Percentiles rank a stretch among this genome's conserved stretches.
Evolutionary conservation across 2,888 invertebrate genomes (phyloP).

Genomic region (Auanema sp.): DNA sequence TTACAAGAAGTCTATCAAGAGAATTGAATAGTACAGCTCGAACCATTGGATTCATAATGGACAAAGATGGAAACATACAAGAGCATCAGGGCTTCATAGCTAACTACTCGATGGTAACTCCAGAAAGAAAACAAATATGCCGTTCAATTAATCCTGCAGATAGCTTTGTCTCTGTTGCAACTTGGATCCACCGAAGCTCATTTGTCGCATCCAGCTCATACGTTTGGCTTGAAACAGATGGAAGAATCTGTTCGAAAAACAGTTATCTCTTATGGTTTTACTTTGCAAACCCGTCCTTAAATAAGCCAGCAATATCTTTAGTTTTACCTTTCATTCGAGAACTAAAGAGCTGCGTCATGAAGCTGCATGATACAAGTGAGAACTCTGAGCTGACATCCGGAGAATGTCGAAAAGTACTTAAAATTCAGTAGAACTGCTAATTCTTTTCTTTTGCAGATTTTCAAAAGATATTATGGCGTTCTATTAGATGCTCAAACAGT

Average conservation of each 20-base stretch:
- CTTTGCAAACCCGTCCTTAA: background rate
- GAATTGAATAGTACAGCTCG: slow-evolving; percentile 35
- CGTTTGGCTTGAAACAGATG: slow-evolving; percentile 17
- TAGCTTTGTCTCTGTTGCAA: slow-evolving; percentile 27
- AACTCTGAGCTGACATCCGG: slow-evolving; percentile 26
- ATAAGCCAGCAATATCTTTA: slow-evolving; percentile 19
- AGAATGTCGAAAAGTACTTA: slow-evolving; percentile 28
- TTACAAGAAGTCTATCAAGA: slow-evolving; percentile 31
- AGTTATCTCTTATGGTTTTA: slow-evolving; percentile 12
- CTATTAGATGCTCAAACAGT: slow-evolving; percentile 36
- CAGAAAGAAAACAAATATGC: no score
- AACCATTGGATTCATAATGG: slow-evolving; percentile 27
- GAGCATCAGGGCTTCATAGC: slow-evolving; percentile 10
- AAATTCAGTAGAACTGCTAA: slow-evolving; percentile 3
- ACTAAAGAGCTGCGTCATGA: slow-evolving; percentile 28
- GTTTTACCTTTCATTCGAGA: slow-evolving; percentile 28
- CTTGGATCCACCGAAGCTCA: slow-evolving; percentile 27
- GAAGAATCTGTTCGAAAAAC: slow-evolving; percentile 12
- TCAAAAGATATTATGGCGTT: slow-evolving; percentile 34
- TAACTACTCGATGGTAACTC: background rate
- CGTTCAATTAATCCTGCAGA: no score
- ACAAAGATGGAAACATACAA: slow-evolving; percentile 25
- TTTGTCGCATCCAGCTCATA: slow-evolving; percentile 9
- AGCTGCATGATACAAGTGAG: slow-evolving; percentile 33
- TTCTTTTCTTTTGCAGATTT: slow-evolving; percentile 26